Evolutionary conservation across 2,113 vertebrate species (phyloP).

Genomic region (Sinocyclocheilus anshuiensis): DNA sequence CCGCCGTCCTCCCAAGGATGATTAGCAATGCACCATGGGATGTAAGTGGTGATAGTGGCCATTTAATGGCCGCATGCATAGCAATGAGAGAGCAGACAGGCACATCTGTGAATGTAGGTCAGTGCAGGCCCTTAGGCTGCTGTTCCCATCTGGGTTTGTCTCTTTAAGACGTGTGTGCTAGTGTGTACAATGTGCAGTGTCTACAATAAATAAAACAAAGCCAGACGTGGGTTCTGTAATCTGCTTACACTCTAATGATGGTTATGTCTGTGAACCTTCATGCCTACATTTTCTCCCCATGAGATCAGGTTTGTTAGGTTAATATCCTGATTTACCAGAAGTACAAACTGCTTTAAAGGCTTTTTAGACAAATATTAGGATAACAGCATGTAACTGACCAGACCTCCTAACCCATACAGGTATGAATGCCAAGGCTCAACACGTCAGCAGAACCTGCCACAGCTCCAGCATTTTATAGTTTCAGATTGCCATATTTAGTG

Average conservation of each 20-base stretch:
- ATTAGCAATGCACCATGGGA: conserved; percentile 65
- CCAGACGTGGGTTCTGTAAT: not conserved
- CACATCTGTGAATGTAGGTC: conserved; percentile 63
- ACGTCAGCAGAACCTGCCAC: not conserved
- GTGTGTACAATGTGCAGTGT: conserved; percentile 39
- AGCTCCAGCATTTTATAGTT: not conserved
- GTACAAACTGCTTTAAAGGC: not conserved
- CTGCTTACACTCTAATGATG: too few species aligned
- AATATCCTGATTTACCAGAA: not conserved
- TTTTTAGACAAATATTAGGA: too few species aligned
- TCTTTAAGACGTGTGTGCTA: conserved; percentile 52
- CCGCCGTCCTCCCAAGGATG: conserved; percentile 66
- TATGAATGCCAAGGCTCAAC: not conserved
- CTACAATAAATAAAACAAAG: conserved; percentile 42
- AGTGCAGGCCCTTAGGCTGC: conserved; percentile 55
- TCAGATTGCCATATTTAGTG: not conserved
- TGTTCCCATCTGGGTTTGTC: conserved; percentile 52
- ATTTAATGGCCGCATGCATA: conserved; percentile 61
- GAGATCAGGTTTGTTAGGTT: not conserved
- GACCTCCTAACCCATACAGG: not conserved
- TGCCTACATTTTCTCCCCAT: too few species aligned
- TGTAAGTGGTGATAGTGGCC: conserved; percentile 62
- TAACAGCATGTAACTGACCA: not conserved
- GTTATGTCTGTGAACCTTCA: too few species aligned
- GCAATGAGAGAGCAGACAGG: conserved; percentile 58